Base-by-base conservation (phyloP, 2,888 invertebrate genomes). In the Rosalia funebris region DNA sequence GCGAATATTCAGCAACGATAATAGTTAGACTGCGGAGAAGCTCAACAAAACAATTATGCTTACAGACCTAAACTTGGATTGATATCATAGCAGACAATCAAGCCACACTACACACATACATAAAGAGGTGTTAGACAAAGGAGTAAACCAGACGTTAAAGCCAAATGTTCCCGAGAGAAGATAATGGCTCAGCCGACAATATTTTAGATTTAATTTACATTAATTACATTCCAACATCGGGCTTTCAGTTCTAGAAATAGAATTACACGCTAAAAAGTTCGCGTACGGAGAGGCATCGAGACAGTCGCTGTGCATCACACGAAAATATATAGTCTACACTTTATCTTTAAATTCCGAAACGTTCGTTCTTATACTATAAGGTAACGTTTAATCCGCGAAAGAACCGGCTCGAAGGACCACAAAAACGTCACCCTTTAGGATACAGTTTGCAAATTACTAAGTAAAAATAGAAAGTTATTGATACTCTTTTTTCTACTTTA, bases 131-230 rank as follows among this genome's bases (percentile, higher is more conserved):
- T 36, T 5, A 50, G 50, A 50, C 50, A 50, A 50, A 50, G 50
- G 50, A 50, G 25, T 16, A 50, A 47, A 36, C 34, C 47, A 50
- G 50, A 37, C 50, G 50, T 50, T 44, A 19, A 37, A 37, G 50
- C 50, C 37, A 20, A 50, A 50, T 50, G 50, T 50, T 50, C 50
- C 50, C 37, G 19, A 37, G 50, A 39, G 36, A 12, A 50, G 50
- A 50, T 50, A 50, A 36, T 36, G 50, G 20, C 37, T 20, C 36
- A 20, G 20, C 36, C 50, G 25, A 20, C 50, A 50, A 50, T 50
- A 50, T 50, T 50, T 50, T 50, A 50, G 50, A 50, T 37, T 50
- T 36, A 50, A 50, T 50, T 50, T 50, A 50, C 50, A 50, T 50
- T 50, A 50, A 50, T 50, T 50, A 50, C 50, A 36, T 50, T 36